phyloP scores from a whole-genome alignment of 2,888 invertebrate species.

The Polyommatus iphigenia region DNA sequence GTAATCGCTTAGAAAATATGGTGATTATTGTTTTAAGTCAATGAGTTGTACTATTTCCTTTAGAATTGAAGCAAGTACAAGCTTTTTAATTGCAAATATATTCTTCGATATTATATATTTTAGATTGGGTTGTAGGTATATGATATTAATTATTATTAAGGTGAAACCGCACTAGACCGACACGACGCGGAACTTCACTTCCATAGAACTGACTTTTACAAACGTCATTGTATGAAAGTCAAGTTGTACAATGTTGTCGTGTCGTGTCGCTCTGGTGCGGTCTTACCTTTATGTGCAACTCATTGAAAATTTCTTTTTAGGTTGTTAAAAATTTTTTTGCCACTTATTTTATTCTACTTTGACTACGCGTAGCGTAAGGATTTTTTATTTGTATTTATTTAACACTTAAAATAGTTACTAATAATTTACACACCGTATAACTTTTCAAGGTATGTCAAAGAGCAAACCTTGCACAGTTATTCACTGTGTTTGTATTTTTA shows the following conservation, averaged over 20 bases:
- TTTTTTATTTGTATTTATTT: background rate
- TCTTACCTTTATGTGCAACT: background rate
- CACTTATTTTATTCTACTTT: constrained; percentile 11
- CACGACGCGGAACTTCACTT: too few species aligned
- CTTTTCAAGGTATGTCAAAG: too few species aligned
- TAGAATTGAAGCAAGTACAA: background rate
- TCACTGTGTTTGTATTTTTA: background rate
- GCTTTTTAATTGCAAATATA: background rate
- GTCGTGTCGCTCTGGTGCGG: too few species aligned
- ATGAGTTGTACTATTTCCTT: background rate
- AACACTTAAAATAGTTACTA: background rate
- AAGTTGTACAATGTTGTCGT: too few species aligned
- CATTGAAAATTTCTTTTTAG: background rate
- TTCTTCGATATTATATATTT: background rate
- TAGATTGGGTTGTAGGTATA: too few species aligned
- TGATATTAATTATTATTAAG: too few species aligned
- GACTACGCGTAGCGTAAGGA: constrained; percentile 9
- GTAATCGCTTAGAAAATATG: background rate
- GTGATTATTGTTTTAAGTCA: background rate
- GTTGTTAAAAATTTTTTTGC: constrained; percentile 11
- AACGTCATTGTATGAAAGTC: too few species aligned
- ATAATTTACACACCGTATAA: too few species aligned
- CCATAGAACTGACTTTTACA: too few species aligned
- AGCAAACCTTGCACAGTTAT: too few species aligned
- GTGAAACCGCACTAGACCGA: too few species aligned